These are phyloP conservation scores for Xiphophorus maculatus DNA, from an alignment of 2,113 vertebrate species.

Conservation along the genomic window DNA sequence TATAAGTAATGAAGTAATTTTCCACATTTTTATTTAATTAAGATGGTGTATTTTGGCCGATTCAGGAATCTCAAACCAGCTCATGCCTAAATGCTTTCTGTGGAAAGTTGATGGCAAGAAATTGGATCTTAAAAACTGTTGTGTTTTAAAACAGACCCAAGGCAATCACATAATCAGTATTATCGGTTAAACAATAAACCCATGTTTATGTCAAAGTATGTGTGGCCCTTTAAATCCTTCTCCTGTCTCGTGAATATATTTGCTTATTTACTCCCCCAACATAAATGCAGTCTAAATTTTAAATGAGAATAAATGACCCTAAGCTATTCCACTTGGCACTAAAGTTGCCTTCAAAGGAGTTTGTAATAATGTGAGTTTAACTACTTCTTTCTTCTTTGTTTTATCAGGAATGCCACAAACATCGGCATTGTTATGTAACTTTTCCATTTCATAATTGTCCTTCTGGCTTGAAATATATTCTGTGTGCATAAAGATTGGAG, in stretches of 20 bases:
- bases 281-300: background rate
- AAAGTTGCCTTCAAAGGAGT: background rate
- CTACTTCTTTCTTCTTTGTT: background rate
- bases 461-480: background rate
- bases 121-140: background rate
- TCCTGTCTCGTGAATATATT: background rate
- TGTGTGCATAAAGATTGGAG: background rate
- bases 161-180: conserved; percentile 6
- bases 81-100: background rate
- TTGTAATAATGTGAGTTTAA: background rate
- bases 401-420: background rate
- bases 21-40: background rate
- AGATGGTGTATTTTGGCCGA: background rate
- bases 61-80: background rate
- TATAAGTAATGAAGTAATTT: background rate
- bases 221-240: background rate
- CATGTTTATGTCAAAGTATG: conserved; percentile 2
- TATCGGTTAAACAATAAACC: conserved; percentile 11
- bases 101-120: background rate
- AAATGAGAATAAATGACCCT: background rate
- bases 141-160: background rate
- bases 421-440: background rate
- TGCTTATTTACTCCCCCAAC: background rate
- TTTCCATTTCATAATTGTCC: background rate
- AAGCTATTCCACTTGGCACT: background rate